Evolutionary conservation across 2,888 invertebrate genomes (phyloP), one percentile per base, ranked within the genome.

Genomic region (Campopleginae sp.): DNA sequence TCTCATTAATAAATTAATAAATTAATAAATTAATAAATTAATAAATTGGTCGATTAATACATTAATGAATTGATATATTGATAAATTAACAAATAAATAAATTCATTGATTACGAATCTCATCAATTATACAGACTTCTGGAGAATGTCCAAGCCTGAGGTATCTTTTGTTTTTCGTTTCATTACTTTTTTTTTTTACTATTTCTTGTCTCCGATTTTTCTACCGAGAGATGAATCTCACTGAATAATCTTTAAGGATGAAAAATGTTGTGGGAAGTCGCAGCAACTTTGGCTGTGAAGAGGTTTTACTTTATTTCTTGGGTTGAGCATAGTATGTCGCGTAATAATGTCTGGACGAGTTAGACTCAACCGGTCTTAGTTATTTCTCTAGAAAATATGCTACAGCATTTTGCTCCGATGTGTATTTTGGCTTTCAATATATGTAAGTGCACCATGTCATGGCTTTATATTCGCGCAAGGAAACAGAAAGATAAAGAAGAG

Each of bases 291-390:
- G 19, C 19, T 27, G 10, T 44, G 23, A 23, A 44, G 12, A 12
- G 14, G 68, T 38, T 31, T 38, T 7, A 4, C n/a, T 8, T 42
- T 65, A n/a, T 38, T 65, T 8, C 38, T 17, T 23, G 12, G 14
- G 12, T 61, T 61, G 14, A 3, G n/a, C 31, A 19, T 27, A 58
- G 14, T 14, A 44, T 46, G 72, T 42, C 72, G 61, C 66, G 72
- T 72, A 65, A 77, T 80, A 58, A 65, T 48, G 76, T 84, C 77
- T 72, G 66, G 76, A 65, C 66, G 72, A 84, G 84, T 72, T 84
- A 44, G 80, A 80, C 77, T 42, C 46, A 80, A 84, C 77, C 80
- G 80, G 80, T 84, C 54, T 63, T 72, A 72, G 80, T 84, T 84
- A 84, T 80, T 76, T 71, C 80, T 80, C 48, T 48, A 63, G 84